Conservation (phyloP, 2,113 vertebrate genomes). For the Pionites leucogaster region DNA sequence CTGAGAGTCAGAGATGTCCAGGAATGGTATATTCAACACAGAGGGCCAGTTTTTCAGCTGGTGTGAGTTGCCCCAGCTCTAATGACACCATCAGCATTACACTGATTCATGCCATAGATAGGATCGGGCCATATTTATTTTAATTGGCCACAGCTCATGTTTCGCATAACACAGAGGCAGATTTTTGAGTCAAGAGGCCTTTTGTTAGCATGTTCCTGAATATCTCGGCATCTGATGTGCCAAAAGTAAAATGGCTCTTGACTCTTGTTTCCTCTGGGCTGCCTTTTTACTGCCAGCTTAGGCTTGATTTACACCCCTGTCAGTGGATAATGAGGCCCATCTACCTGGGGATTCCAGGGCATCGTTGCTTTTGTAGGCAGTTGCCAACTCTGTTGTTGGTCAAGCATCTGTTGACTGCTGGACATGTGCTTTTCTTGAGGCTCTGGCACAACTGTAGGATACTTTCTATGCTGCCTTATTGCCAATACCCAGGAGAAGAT, state of each 20-base stretch:
- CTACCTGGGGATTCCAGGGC: background rate
- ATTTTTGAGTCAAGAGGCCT: constrained; percentile 19
- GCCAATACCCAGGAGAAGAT: background rate
- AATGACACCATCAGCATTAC: background rate
- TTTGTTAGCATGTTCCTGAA: constrained; percentile 8
- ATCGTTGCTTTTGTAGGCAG: background rate
- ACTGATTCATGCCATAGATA: background rate
- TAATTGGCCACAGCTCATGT: background rate
- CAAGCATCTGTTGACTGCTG: background rate
- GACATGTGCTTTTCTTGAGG: background rate
- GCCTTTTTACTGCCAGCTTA: background rate
- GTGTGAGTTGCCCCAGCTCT: background rate
- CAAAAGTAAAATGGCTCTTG: background rate
- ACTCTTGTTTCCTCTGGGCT: background rate
- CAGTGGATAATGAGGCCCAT: background rate
- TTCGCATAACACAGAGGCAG: background rate
- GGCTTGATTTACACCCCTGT: background rate
- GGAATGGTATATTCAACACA: background rate
- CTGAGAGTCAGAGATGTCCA: background rate
- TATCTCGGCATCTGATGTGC: background rate
- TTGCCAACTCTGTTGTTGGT: background rate
- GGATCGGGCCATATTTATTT: background rate
- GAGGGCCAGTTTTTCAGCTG: background rate
- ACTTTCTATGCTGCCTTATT: background rate
- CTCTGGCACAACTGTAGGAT: background rate